A percentile compares a stretch with the other conserved stretches of the same genome.
These are phyloP conservation scores for Tribolium madens DNA, from an alignment of 1,140 invertebrate species.

Conservation along the genomic window DNA sequence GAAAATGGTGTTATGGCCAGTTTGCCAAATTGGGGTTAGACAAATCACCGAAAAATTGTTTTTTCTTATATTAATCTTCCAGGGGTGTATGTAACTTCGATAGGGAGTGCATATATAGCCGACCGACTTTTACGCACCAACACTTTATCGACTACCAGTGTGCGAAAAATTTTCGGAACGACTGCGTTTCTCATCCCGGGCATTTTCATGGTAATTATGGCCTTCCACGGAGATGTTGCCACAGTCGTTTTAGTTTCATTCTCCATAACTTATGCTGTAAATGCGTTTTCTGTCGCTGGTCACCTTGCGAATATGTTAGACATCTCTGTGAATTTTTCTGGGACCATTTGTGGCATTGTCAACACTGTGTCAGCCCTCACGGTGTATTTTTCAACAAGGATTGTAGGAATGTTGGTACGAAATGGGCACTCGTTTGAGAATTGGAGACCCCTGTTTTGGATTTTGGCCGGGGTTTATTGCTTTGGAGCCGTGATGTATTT, in stretches of 20 bases:
- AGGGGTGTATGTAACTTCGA: background rate
- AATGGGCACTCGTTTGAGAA: background rate
- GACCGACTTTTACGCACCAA: background rate
- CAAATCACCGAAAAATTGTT: background rate
- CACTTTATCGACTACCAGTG: background rate
- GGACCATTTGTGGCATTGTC: conserved; percentile 5
- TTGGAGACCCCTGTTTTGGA: conserved; percentile 1
- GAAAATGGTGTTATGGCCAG: background rate
- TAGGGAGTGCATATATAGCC: background rate
- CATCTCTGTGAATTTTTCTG: conserved; percentile 15
- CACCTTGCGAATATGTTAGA: conserved; percentile 20
- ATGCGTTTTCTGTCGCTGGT: background rate
- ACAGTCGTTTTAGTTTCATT: conserved; percentile 4
- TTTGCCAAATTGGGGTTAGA: background rate
- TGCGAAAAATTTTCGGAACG: conserved; percentile 7
- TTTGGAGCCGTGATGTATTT: background rate
- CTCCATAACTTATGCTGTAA: background rate
- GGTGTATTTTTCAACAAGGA: background rate
- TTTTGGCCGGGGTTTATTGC: background rate
- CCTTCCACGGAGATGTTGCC: background rate
- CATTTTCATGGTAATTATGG: conserved; percentile 1
- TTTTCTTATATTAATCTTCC: background rate
- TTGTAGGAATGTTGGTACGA: background rate
- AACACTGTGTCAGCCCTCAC: background rate
- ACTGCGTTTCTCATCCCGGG: background rate